phyloP scores from a whole-genome alignment of 1,140 invertebrate species.

The Zaprionus capensis region DNA sequence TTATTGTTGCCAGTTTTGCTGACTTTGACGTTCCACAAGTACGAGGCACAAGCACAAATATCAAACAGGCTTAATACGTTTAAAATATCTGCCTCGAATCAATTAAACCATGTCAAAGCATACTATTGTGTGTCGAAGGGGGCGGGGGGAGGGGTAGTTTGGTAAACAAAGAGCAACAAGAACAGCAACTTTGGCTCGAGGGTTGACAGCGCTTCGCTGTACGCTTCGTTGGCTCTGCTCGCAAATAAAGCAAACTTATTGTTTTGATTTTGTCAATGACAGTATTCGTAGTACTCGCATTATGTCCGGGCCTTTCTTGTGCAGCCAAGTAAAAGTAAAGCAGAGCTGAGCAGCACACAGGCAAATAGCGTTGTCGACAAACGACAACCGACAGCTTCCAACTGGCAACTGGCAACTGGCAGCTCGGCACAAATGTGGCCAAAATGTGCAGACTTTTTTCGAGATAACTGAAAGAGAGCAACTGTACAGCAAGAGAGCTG shows the following conservation, averaged over 20 bases:
- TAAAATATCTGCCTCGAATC: conserved; percentile 50
- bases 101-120: conserved; percentile 46
- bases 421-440: conserved; percentile 59
- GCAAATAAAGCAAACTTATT: conserved; percentile 79
- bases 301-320: conserved; percentile 54
- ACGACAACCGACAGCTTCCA: conserved; percentile 33
- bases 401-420: conserved; percentile 47
- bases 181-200: background rate
- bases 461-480: conserved; percentile 16
- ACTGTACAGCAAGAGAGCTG: background rate
- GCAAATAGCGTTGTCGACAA: conserved; percentile 31
- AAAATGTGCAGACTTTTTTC: conserved; percentile 36
- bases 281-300: conserved; percentile 35
- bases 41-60: background rate
- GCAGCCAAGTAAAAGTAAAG: conserved; percentile 74
- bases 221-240: conserved; percentile 68
- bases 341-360: conserved; percentile 51
- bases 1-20: background rate
- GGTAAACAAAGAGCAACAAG: conserved; percentile 2
- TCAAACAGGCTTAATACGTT: background rate
- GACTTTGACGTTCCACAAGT: too few relatives aligned
- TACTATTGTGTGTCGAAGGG: conserved; percentile 25
- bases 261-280: conserved; percentile 81
- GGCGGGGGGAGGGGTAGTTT: too few relatives aligned
- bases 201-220: conserved; percentile 11